A percentile compares a stretch with the other conserved stretches of the same genome.
Evolutionary conservation across 2,888 invertebrate genomes (phyloP).

Genomic region (Athripsodes cinereus): DNA sequence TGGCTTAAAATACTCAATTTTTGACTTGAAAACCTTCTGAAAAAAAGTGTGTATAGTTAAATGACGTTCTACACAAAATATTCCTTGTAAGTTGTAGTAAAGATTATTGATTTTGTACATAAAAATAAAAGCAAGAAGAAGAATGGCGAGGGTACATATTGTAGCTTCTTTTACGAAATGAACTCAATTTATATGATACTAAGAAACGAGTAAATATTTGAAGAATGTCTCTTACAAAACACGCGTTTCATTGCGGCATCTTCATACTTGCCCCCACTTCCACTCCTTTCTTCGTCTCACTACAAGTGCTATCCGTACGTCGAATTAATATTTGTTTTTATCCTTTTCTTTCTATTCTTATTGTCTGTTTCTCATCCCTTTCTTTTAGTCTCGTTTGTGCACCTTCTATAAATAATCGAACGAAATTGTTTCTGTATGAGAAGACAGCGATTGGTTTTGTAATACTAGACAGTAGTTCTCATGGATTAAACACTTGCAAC

Average conservation of each 20-base stretch:
- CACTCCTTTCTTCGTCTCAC: not conserved
- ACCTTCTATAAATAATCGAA: slow-evolving; percentile 28
- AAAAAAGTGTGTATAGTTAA: too few relatives aligned
- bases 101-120: too few relatives aligned
- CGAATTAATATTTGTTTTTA: slow-evolving; percentile 26
- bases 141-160: too few relatives aligned
- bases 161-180: too few relatives aligned
- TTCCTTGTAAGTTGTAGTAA: too few relatives aligned
- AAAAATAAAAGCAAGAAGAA: too few relatives aligned
- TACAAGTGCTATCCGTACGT: slow-evolving; percentile 5
- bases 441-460: not conserved
- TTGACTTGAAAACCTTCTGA: too few relatives aligned
- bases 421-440: slow-evolving; percentile 24
- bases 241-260: too few relatives aligned
- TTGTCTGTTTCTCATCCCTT: not conserved
- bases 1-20: too few relatives aligned
- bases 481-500: too few relatives aligned
- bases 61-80: too few relatives aligned
- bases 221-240: not conserved
- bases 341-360: slow-evolving; percentile 8
- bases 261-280: not conserved
- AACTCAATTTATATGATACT: not conserved
- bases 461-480: not conserved
- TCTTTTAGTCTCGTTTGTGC: slow-evolving; percentile 15
- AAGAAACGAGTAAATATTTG: not conserved